Evolutionary conservation across 2,888 invertebrate genomes (phyloP).

Genomic region (Luperina nickerlii): DNA sequence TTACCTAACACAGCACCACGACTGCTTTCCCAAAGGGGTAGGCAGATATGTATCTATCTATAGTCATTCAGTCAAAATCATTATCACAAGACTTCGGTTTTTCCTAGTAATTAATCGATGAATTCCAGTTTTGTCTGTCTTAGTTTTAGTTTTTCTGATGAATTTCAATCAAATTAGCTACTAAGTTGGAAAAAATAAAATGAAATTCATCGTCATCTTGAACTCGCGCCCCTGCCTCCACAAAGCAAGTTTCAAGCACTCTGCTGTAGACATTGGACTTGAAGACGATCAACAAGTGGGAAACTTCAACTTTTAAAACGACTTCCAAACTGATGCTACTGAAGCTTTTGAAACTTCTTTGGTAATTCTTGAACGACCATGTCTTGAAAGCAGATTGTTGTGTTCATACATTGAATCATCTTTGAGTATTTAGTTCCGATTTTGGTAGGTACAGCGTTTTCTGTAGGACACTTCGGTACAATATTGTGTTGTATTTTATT

Average conservation of each 20-base stretch:
- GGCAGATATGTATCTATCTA: neutral
- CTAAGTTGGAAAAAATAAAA: neutral
- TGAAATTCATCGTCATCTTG: neutral
- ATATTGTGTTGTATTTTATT: neutral
- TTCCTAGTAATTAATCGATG: neutral
- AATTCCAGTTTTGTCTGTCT: neutral
- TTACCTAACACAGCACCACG: neutral
- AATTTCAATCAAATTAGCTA: neutral
- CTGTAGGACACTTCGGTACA: no score
- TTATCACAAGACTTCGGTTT: neutral
- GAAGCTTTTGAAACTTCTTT: slow-evolving; percentile 34
- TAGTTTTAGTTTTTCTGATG: neutral
- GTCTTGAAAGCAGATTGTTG: neutral
- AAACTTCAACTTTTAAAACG: slow-evolving; percentile 56
- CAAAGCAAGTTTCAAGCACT: slow-evolving; percentile 47
- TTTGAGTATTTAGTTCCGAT: neutral
- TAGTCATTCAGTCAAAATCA: neutral
- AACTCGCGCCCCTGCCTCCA: slow-evolving; percentile 1
- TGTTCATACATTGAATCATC: neutral
- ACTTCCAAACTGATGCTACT: slow-evolving; percentile 44
- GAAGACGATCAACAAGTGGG: slow-evolving; percentile 57
- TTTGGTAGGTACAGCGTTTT: neutral
- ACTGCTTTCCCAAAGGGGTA: neutral
- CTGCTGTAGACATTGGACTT: slow-evolving; percentile 37
- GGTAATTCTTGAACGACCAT: slow-evolving; percentile 7